phyloP scores from a whole-genome alignment of 2,797 vertebrate species.

The Cynopterus sphinx region DNA sequence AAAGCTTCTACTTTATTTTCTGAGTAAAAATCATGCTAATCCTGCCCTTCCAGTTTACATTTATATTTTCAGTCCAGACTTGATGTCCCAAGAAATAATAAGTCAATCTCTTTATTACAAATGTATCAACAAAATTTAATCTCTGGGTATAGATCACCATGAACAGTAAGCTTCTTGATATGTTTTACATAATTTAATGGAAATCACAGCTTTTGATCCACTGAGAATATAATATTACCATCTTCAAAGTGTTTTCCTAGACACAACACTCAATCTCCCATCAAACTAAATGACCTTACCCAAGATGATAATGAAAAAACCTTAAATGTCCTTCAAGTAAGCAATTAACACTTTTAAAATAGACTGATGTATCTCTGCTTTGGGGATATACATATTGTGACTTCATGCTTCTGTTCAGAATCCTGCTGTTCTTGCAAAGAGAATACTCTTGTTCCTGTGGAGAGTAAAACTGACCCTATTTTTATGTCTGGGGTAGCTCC shows the following conservation, averaged over 20 bases:
- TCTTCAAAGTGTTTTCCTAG: conserved; percentile 76
- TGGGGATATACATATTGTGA: background rate
- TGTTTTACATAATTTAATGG: conserved; percentile 69
- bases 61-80: conserved; percentile 6
- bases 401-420: conserved; percentile 35
- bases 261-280: conserved; percentile 38
- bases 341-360: conserved; percentile 51
- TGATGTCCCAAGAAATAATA: background rate
- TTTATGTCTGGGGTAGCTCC: conserved; percentile 20
- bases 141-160: conserved; percentile 32
- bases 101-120: conserved; percentile 36
- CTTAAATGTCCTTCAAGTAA: conserved; percentile 58
- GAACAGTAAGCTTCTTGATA: conserved; percentile 57
- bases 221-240: conserved; percentile 73
- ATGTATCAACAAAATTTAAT: conserved; percentile 44
- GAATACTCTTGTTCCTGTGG: conserved; percentile 7
- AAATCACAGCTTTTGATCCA: conserved; percentile 61
- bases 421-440: conserved; percentile 58
- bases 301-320: conserved; percentile 74
- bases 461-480: conserved; percentile 34
- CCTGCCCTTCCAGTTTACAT: background rate
- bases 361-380: background rate
- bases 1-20: background rate
- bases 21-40: background rate
- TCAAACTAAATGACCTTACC: conserved; percentile 8